Base-by-base conservation (phyloP, 2,888 invertebrate genomes). In the Flexamia atlantica region DNA sequence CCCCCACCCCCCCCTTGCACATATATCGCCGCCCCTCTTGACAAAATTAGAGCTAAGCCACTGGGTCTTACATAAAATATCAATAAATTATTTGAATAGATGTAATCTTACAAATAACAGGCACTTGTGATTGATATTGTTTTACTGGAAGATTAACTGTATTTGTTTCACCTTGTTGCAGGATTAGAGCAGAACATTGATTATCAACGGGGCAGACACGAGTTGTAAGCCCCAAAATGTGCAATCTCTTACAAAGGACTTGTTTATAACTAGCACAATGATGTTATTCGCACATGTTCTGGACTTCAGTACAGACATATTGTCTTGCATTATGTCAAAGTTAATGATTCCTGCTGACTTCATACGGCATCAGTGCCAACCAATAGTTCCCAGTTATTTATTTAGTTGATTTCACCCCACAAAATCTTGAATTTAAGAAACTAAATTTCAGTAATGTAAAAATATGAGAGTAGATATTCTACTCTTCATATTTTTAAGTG, bases 271-370 rank as follows among this genome's bases (percentile, higher is more conserved):
- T 32, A 79, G 79, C 79, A 79, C 79, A 79, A 79, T 20, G 57
- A 53, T 57, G 79, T 79, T 79, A 79, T 79, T 79, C 57, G 79
- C 79, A 79, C 79, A 79, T 79, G 79, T 79, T 57, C 53, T 79
- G 79, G 32, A 36, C 57, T 30, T 30, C 9, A 64, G 30, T 53
- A 53, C 23, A 53, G 17, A 53, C 14, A 14, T n/a, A 23, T 23
- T 3, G 20, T 23, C 20, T 53, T 23, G 23, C 20, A 53, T 53
- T 5, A 53, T 53, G 53, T 20, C 23, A 53, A 53, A 53, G 23
- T 53, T 23, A 10, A 53, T 23, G 5, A 23, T 20, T 46, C 14
- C 46, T 53, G 53, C 53, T 53, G 53, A 53, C 10, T 53, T 53
- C 20, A 53, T 53, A 23, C 53, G 53, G 53, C 53, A 23, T 53